Percentiles rank a stretch among this genome's conserved stretches.
These are phyloP conservation scores for Promerops cafer DNA, from an alignment of 2,113 vertebrate genomes.

Conservation along the genomic window DNA sequence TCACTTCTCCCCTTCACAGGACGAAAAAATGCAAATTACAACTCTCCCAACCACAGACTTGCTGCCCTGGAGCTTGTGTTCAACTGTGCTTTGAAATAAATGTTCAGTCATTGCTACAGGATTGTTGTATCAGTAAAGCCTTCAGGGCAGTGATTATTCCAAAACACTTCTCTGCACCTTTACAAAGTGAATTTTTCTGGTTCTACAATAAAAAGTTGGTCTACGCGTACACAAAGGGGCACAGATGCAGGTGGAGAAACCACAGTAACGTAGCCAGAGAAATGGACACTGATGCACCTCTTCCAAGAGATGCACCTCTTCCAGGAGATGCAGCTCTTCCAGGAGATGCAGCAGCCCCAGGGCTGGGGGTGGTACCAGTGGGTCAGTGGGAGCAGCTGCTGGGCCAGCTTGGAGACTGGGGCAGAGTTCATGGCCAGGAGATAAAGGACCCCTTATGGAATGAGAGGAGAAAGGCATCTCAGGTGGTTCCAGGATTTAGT, in stretches of 20 bases:
- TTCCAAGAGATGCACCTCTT: neutral
- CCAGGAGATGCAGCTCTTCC: neutral
- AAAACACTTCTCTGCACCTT: neutral
- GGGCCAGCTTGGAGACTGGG: neutral
- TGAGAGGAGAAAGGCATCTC: neutral
- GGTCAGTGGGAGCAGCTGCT: neutral
- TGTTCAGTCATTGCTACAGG: neutral
- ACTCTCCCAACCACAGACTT: neutral
- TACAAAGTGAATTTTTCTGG: neutral
- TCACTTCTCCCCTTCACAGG: neutral
- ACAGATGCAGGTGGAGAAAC: neutral
- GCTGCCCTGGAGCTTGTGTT: neutral
- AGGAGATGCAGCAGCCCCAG: neutral
- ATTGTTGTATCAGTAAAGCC: neutral
- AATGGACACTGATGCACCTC: neutral
- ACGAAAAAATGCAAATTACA: neutral
- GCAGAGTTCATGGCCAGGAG: neutral
- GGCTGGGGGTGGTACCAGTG: neutral
- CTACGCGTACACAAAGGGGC: neutral
- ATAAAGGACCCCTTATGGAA: neutral
- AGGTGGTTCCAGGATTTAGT: neutral
- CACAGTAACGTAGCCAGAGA: neutral
- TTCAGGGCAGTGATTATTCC: neutral
- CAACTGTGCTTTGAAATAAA: neutral
- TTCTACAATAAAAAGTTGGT: neutral